phyloP scores from a whole-genome alignment of 2,797 vertebrate species.

The Eremophila alpestris region DNA sequence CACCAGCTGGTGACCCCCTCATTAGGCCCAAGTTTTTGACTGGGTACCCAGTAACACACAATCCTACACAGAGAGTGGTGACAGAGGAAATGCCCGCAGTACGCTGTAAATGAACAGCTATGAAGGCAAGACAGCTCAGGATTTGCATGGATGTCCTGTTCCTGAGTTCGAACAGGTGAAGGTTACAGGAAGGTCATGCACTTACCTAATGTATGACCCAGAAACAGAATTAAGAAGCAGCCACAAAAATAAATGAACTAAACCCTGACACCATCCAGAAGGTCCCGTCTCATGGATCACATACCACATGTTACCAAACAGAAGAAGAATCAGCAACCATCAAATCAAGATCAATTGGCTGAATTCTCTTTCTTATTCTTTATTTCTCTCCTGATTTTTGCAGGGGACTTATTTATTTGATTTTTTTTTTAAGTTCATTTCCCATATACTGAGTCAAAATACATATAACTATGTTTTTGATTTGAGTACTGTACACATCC shows the following conservation, averaged over 20 bases:
- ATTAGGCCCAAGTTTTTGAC: background rate
- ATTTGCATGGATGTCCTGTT: background rate
- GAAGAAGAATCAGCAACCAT: background rate
- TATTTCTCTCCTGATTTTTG: background rate
- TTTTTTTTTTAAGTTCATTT: background rate
- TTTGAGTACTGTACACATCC: background rate
- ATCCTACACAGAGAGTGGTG: background rate
- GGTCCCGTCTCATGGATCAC: rapidly evolving
- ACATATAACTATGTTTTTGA: background rate
- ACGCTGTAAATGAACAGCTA: rapidly evolving
- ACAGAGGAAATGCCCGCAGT: background rate
- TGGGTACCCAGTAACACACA: background rate
- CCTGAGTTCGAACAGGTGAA: background rate
- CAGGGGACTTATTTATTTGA: background rate
- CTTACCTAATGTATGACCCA: background rate
- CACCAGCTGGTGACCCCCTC: background rate
- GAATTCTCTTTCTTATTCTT: background rate
- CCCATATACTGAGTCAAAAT: background rate
- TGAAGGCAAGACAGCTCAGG: background rate
- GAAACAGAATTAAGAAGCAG: background rate
- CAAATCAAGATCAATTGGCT: background rate
- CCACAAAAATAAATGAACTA: background rate
- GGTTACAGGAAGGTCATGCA: background rate
- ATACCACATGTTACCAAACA: background rate
- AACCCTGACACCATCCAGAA: rapidly evolving